Evolutionary conservation across 2,113 vertebrate genomes (phyloP).

Genomic region (Poeciliopsis occidentalis): DNA sequence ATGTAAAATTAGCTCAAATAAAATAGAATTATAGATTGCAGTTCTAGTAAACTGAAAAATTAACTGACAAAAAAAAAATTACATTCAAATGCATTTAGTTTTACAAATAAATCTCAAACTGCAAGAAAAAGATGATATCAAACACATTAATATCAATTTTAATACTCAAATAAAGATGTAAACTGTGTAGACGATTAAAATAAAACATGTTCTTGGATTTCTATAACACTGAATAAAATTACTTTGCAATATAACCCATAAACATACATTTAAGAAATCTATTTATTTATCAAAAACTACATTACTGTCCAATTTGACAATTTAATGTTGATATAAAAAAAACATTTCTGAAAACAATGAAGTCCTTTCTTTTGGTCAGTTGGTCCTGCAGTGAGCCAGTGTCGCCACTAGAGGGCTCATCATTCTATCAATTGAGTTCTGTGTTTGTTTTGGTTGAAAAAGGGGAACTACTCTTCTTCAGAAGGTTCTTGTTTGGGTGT

Average conservation of each 20-base stretch:
- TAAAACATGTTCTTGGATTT: neutral
- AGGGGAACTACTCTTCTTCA: neutral
- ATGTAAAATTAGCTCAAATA: no score
- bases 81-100: no score
- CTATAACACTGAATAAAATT: neutral
- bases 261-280: neutral
- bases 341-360: neutral
- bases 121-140: no score
- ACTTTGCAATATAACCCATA: neutral
- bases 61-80: no score
- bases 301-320: no score
- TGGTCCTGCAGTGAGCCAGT: conserved; percentile 5
- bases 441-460: neutral
- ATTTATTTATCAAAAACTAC: no score
- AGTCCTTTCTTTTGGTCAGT: neutral
- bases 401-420: conserved; percentile 20
- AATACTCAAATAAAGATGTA: no score
- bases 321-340: no score
- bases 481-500: neutral
- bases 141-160: no score
- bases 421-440: neutral
- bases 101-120: neutral
- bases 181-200: neutral
- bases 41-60: no score
- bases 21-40: no score